Evolutionary conservation across 2,113 vertebrate genomes (phyloP), one percentile per base, ranked within the genome.

Genomic region (Gymnogyps californianus): DNA sequence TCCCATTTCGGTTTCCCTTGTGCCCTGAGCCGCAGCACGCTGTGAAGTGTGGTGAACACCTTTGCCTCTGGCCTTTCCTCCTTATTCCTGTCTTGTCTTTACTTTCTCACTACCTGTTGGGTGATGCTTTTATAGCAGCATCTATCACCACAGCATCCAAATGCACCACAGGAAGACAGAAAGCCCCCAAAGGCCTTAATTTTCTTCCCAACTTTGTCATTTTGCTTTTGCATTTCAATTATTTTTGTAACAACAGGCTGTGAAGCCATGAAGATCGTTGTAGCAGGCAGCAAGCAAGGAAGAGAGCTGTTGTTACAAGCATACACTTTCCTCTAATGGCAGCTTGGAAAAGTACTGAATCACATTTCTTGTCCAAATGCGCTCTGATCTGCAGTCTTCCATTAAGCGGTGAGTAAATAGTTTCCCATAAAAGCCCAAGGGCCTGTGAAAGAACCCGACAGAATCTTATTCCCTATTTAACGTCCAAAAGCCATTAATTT

Each of bases 211-310:
- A 3, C 25, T 82, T 54, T n/a, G 44, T 52, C 5, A 51, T 89
- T 89, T 91, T 49, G 47, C 65, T 94, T 84, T 82, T 76, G 42
- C 34, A 72, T 87, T 89, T 92, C 86, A 49, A 26, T 87, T 72
- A 25, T 75, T 79, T 91, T 80, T 32, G 2, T 24, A 31, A n/a
- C 15, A 82, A 59, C 7, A 44, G 57, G 57, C 61, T 76, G 65
- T 3, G 8, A 57, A 95, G 31, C 44, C 32, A 55, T 3, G 31
- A 11, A 59, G 78, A 69, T 51, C 1, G 4, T 11, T 51, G 80
- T 3, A 89, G 77, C 78, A n/a, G 69, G 72, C 94, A 46, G 69
- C 0, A 4, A 52, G 49, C 36, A 25, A 51, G 59, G 75, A 64
- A 44, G 42, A 69, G 76, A 74, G 47, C 54, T 72, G 77, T n/a